Percentiles rank a stretch among this genome's conserved stretches.
These are phyloP conservation scores for Pararge aegeria DNA, from an alignment of 1,140 invertebrate genomes.

Conservation along the genomic window DNA sequence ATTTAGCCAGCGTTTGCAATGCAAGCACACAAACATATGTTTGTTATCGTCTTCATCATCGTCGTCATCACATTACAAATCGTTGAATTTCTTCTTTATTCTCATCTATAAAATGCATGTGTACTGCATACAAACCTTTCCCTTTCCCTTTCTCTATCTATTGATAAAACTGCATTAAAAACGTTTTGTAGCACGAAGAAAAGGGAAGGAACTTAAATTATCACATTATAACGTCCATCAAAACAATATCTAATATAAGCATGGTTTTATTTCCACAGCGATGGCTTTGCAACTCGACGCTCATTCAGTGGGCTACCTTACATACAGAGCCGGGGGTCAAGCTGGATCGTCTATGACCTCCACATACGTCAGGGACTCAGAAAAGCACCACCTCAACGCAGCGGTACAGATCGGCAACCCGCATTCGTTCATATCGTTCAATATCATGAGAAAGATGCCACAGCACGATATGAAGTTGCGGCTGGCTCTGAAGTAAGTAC, in stretches of 20 bases:
- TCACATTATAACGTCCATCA: too few species aligned
- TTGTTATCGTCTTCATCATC: too few species aligned
- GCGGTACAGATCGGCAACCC: slow-evolving; percentile 90
- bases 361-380: slow-evolving; percentile 87
- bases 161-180: too few species aligned
- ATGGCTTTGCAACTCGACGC: slow-evolving; percentile 91
- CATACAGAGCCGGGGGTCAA: slow-evolving; percentile 86
- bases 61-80: too few species aligned
- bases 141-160: too few species aligned
- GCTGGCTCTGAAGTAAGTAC: slow-evolving; percentile 87
- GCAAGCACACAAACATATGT: too few species aligned
- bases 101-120: too few species aligned
- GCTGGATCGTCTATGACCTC: slow-evolving; percentile 88
- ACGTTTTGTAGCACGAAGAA: too few species aligned
- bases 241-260: neutral
- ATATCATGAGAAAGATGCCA: slow-evolving; percentile 88
- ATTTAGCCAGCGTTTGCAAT: too few species aligned
- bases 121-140: too few species aligned
- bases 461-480: slow-evolving; percentile 89
- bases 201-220: too few species aligned
- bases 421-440: slow-evolving; percentile 88
- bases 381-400: slow-evolving; percentile 82
- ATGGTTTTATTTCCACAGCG: slow-evolving; percentile 78
- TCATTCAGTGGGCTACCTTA: slow-evolving; percentile 92
- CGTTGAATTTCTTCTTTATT: too few species aligned